These are phyloP conservation scores for Melanotus villosus DNA, from an alignment of 2,888 invertebrate genomes.

Conservation along the genomic window DNA sequence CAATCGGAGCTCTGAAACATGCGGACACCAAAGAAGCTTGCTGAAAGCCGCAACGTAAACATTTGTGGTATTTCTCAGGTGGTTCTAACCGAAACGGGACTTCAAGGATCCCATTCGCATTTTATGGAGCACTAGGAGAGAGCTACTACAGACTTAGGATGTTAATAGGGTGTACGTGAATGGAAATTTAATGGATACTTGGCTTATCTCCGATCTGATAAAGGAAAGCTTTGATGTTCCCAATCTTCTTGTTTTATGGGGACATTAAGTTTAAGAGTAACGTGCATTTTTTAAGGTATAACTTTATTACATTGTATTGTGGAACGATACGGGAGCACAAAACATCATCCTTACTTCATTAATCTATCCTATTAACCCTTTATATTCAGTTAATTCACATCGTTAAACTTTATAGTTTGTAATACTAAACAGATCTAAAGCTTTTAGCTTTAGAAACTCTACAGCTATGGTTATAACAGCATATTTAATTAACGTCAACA, in stretches of 20 bases:
- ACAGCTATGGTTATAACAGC: no score
- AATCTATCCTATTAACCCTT: no score
- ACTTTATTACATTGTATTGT: no score
- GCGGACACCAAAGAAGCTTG: constrained; percentile 6
- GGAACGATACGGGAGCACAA: no score
- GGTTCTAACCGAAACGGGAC: not conserved
- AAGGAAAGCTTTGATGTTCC: not conserved
- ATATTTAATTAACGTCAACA: no score
- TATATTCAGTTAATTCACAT: no score
- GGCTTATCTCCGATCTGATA: constrained; percentile 9
- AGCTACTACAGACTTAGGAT: constrained; percentile 3
- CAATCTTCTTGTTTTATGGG: not conserved
- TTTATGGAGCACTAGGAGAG: constrained; percentile 5
- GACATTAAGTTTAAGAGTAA: not conserved
- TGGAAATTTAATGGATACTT: constrained; percentile 10
- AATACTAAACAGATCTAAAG: no score
- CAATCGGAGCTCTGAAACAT: not conserved
- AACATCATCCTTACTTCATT: no score
- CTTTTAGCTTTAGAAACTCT: no score
- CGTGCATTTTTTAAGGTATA: no score
- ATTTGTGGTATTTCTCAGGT: constrained; percentile 28
- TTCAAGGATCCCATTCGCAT: constrained; percentile 6
- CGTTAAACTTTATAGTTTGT: no score
- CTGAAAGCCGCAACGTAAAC: constrained; percentile 14
- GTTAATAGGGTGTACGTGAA: constrained; percentile 9